A percentile compares a stretch with the other conserved stretches of the same genome.
phyloP scores from a whole-genome alignment of 2,113 vertebrate genomes.

The Scytalopus superciliaris region DNA sequence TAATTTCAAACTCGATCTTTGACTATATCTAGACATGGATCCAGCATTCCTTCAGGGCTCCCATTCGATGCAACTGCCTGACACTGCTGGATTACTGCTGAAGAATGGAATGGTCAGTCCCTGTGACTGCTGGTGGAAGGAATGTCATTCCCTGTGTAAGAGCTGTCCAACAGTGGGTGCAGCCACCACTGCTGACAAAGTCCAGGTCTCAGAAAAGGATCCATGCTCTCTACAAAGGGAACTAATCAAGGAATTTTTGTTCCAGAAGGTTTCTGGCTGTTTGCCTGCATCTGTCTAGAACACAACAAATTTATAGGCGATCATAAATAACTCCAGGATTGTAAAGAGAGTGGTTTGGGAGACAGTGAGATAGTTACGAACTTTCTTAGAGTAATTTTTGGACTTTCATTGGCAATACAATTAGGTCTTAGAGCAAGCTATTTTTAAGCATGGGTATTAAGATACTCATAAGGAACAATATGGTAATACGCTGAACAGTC shows the following conservation, averaged over 20 bases:
- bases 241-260: background rate
- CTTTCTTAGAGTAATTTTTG: background rate
- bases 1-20: background rate
- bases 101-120: constrained; percentile 5
- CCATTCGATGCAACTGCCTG: background rate
- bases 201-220: background rate
- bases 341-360: background rate
- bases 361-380: background rate
- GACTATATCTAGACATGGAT: background rate
- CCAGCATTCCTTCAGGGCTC: background rate
- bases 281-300: background rate
- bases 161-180: background rate
- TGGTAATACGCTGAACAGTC: background rate
- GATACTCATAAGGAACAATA: background rate
- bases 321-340: background rate
- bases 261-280: background rate
- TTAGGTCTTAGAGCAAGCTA: background rate
- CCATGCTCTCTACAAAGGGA: background rate
- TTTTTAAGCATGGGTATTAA: background rate
- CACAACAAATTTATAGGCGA: fast-evolving
- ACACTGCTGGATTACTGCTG: background rate
- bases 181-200: background rate
- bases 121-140: constrained; percentile 6
- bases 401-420: background rate
- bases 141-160: background rate